Conservation (phyloP, 2,797 vertebrate species). For the Cirrhinus mrigala region DNA sequence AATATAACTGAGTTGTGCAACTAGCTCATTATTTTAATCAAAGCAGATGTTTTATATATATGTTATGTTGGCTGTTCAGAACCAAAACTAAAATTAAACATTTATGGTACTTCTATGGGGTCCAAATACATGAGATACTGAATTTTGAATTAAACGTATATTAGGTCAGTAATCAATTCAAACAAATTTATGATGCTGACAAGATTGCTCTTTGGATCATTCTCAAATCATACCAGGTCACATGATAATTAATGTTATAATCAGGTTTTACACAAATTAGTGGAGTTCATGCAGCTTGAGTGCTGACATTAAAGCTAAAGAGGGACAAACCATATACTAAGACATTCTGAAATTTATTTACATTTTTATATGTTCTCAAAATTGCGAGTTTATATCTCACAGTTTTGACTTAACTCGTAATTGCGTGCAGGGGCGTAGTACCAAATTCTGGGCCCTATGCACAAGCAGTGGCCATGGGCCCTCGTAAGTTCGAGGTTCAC, state of each 20-base stretch:
- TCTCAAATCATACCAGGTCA: background rate
- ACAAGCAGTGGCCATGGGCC: no score
- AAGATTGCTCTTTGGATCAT: background rate
- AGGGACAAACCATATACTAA: background rate
- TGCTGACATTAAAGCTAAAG: background rate
- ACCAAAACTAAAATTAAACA: background rate
- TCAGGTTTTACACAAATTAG: background rate
- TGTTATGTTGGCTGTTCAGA: background rate
- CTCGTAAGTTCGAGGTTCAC: no score
- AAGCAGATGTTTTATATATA: background rate
- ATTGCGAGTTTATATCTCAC: no score
- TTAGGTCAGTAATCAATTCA: background rate
- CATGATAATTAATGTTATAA: background rate
- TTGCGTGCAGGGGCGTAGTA: no score
- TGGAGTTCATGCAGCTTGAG: background rate
- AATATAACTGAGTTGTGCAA: slow-evolving; percentile 3
- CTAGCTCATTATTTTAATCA: background rate
- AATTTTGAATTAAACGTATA: background rate
- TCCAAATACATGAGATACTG: background rate
- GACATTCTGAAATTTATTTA: background rate
- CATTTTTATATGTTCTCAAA: background rate
- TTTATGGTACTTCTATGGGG: background rate
- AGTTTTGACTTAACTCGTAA: no score
- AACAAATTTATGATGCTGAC: background rate
- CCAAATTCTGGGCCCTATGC: no score